Base-by-base conservation (phyloP, 92 coral and sea anemone species). In the Blastomussa wellsi region DNA sequence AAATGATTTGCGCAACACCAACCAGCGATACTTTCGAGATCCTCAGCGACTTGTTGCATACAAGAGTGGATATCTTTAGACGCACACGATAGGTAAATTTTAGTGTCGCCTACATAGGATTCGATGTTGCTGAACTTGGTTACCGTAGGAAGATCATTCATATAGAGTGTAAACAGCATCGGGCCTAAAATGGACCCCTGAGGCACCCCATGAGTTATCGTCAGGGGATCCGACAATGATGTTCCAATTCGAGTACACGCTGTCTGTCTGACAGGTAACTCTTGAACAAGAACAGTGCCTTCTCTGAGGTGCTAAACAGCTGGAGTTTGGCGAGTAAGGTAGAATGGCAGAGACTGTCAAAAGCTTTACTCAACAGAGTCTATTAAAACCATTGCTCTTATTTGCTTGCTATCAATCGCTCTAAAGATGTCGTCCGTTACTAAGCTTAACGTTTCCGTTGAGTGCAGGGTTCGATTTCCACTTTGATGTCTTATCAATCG, bases 161-260 rank as follows among this genome's bases (percentile, higher is more conserved):
- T 79, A 55, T 68, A 79, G 8, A 86, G 38, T 16, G 20, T 67
- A 41, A 79, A 86, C 19, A 79, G 86, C 80, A 82, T 57, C 37
- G 86, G 90, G 29, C 90, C 90, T 7, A 87, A 80, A 31, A 81
- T 73, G 35, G 90, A 82, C 15, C 87, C 87, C 69, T 87, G 90
- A 2, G 90, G 90, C 17, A 87, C 81, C 1, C 81, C 81, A 57
- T 81, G 90, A 7, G 90, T 81, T 1, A 87, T 81, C 15, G 82
- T 71, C 3, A 86, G 81, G 12, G 86, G 51, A 19, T 70, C 35
- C 33, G 90, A 86, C 26, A 86, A 31, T 0, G 86, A 72, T 3
- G 80, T 16, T 39, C 64, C 90, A 33, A 86, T 71, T 15, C 86
- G 79, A n/a, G 80, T 86, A n/a, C n/a, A n/a, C n/a, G n/a, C n/a